These are phyloP conservation scores for Stomatorhinus walkeri DNA, from an alignment of 2,797 vertebrate genomes.

Conservation along the genomic window DNA sequence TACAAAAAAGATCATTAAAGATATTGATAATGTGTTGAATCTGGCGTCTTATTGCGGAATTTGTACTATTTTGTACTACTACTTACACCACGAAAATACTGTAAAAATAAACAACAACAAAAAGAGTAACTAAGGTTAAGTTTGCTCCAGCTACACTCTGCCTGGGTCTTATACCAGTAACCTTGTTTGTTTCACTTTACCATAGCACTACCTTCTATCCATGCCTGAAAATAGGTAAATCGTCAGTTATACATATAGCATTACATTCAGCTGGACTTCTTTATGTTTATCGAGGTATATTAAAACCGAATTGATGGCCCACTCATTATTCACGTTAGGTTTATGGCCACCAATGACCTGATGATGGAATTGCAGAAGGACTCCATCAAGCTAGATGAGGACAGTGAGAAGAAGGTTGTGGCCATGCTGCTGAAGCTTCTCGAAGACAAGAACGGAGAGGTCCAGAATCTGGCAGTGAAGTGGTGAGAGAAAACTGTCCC, in stretches of 20 bases:
- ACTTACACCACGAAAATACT: not conserved
- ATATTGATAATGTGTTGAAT: not conserved
- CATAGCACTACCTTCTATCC: not conserved
- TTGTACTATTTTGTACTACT: not conserved
- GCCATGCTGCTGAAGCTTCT: constrained; percentile 81
- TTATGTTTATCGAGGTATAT: not conserved
- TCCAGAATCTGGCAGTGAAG: constrained; percentile 91
- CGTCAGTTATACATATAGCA: not conserved
- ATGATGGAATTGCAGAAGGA: constrained; percentile 95
- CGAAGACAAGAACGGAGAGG: constrained; percentile 93
- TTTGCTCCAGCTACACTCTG: not conserved
- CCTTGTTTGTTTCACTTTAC: not conserved
- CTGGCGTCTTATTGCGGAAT: not conserved
- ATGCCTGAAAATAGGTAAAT: not conserved
- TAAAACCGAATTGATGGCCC: not conserved
- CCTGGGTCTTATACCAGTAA: not conserved
- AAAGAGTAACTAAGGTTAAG: not conserved
- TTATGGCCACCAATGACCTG: constrained; percentile 95
- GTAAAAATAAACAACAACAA: not conserved
- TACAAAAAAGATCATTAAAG: not conserved
- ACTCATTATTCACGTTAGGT: constrained; percentile 54
- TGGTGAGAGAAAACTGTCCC: constrained; percentile 61
- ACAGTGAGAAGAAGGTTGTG: constrained; percentile 89
- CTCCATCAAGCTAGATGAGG: constrained; percentile 89
- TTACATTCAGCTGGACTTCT: not conserved